phyloP scores from a whole-genome alignment of 2,888 invertebrate genomes.

The Eretmocerus hayati region DNA sequence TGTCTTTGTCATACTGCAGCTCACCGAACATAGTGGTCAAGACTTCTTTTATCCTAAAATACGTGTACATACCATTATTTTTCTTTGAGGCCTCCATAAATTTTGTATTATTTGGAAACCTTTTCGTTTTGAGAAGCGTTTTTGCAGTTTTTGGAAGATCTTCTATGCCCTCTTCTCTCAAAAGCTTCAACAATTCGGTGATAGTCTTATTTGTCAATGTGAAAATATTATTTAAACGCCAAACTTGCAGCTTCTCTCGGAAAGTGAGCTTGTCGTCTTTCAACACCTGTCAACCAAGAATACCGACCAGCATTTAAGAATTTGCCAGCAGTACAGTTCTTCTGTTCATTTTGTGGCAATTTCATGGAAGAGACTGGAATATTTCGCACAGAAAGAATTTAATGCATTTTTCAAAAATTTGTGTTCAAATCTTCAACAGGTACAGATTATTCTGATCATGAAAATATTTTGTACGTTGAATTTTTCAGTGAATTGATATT shows the following conservation, averaged over 20 bases:
- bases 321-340: no score
- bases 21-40: conserved; percentile 6
- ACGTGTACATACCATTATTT: conserved; percentile 11
- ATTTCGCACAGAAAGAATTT: no score
- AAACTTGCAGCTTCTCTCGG: neutral
- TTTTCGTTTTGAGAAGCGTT: conserved; percentile 10
- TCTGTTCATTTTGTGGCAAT: no score
- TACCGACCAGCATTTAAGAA: no score
- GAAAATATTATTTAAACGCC: conserved; percentile 1
- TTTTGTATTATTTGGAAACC: conserved; percentile 4
- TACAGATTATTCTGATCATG: no score
- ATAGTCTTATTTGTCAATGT: neutral
- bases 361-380: no score
- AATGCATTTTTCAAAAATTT: no score
- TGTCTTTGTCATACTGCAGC: conserved; percentile 4
- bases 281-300: no score
- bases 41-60: conserved; percentile 17
- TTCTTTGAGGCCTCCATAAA: conserved; percentile 7
- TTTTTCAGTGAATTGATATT: no score
- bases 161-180: neutral
- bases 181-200: neutral
- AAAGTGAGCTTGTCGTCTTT: no score
- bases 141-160: neutral
- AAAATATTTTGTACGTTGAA: no score
- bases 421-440: no score